Evolutionary conservation across 2,797 vertebrate species (phyloP).

Genomic region (Pagetopsis macropterus): DNA sequence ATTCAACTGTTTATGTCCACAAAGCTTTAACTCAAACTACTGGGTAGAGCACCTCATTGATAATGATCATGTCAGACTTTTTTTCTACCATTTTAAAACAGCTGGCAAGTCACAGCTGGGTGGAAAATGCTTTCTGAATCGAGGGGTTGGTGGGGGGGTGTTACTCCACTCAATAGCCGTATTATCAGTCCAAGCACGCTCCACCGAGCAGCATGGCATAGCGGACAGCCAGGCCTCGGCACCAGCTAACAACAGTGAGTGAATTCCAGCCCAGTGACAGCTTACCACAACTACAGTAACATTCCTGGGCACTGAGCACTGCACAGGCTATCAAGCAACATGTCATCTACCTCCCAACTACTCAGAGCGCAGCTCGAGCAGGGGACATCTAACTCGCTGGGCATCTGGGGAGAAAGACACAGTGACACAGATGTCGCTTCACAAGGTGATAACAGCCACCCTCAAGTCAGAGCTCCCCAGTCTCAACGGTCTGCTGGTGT

Average conservation of each 20-base stretch:
- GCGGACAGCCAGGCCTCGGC: constrained; percentile 78
- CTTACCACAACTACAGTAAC: constrained; percentile 78
- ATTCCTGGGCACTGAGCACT: constrained; percentile 74
- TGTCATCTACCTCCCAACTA: constrained; percentile 68
- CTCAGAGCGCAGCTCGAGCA: constrained; percentile 37
- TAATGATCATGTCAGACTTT: constrained; percentile 38
- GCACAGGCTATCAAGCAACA: constrained; percentile 65
- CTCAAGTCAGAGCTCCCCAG: constrained; percentile 49
- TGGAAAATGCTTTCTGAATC: constrained; percentile 66
- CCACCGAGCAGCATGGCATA: constrained; percentile 78
- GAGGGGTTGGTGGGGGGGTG: constrained; percentile 59
- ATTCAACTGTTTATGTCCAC: too few species aligned
- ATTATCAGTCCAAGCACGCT: constrained; percentile 81
- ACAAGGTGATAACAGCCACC: constrained; percentile 69
- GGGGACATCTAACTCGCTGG: constrained; percentile 55
- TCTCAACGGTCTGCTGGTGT: constrained; percentile 43
- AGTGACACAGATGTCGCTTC: constrained; percentile 67
- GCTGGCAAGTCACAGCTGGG: constrained; percentile 76
- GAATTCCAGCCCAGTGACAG: constrained; percentile 80
- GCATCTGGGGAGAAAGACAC: constrained; percentile 60
- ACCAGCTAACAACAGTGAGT: constrained; percentile 76
- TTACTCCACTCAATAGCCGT: constrained; percentile 74
- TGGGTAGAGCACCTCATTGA: constrained; percentile 4
- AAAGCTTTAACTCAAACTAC: too few species aligned
- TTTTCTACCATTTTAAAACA: constrained; percentile 56